phyloP scores from a whole-genome alignment of 1,140 invertebrate species.

The Daktulosphaira vitifoliae region DNA sequence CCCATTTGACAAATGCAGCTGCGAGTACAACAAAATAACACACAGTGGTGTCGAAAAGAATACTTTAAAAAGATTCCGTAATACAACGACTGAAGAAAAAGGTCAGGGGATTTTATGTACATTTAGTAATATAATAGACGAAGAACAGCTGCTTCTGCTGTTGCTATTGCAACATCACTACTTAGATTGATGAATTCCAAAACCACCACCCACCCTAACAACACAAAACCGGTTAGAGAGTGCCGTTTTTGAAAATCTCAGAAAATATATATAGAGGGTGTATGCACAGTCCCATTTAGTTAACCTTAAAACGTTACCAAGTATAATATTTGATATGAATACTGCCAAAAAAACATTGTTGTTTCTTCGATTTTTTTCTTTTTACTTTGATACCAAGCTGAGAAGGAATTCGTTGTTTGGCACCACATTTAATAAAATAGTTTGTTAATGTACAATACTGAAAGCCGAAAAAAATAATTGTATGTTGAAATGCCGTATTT shows the following conservation, averaged over 20 bases:
- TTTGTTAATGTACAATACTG: too few species aligned
- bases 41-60: not conserved
- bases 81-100: conserved; percentile 2
- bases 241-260: conserved; percentile 5
- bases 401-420: too few species aligned
- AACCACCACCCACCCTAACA: conserved; percentile 13
- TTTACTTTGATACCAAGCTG: too few species aligned
- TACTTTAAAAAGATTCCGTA: conserved; percentile 11
- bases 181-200: conserved; percentile 18
- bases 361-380: too few species aligned
- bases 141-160: conserved; percentile 13
- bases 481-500: too few species aligned
- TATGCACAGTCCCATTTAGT: not conserved
- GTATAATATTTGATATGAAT: too few species aligned
- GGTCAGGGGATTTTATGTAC: conserved; percentile 9
- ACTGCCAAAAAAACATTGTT: too few species aligned
- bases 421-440: too few species aligned
- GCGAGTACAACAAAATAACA: conserved; percentile 3
- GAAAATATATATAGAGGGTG: not conserved
- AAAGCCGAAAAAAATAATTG: too few species aligned
- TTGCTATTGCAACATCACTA: not conserved
- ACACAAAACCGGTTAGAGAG: conserved; percentile 10
- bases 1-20: not conserved
- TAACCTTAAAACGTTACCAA: too few species aligned
- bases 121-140: not conserved